These are phyloP conservation scores for Trichonephila clavata DNA, from an alignment of 1,140 invertebrate genomes.

Conservation along the genomic window DNA sequence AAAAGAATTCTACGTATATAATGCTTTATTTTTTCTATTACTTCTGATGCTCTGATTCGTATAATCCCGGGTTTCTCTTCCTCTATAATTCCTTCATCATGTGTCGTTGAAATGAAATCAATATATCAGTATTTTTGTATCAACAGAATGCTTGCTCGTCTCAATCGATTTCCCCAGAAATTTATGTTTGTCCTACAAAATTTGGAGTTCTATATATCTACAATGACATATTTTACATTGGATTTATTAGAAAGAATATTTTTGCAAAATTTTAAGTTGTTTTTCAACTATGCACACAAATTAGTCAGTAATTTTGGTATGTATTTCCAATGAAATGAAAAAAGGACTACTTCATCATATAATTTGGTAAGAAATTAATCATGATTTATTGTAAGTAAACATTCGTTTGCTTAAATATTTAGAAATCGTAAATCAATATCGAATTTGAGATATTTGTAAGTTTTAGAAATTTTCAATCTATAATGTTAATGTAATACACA, in stretches of 20 bases:
- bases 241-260: not conserved
- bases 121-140: constrained; percentile 3
- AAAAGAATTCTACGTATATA: not conserved
- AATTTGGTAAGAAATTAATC: no score
- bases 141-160: not conserved
- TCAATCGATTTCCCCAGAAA: constrained; percentile 2
- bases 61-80: not conserved
- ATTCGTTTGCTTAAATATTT: no score
- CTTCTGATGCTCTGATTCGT: not conserved
- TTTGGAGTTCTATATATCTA: not conserved
- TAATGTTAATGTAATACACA: no score
- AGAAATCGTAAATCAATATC: no score
- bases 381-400: no score
- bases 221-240: not conserved
- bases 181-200: not conserved
- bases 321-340: no score
- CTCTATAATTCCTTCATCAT: constrained; percentile 5
- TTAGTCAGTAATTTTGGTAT: no score
- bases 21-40: not conserved
- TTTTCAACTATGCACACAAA: no score
- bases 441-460: no score
- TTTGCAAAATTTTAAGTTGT: no score
- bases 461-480: no score
- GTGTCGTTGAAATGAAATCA: not conserved
- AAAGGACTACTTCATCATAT: no score